These are phyloP conservation scores for Corbicula japonica DNA, from an alignment of 2,888 invertebrate genomes.

Conservation along the genomic window DNA sequence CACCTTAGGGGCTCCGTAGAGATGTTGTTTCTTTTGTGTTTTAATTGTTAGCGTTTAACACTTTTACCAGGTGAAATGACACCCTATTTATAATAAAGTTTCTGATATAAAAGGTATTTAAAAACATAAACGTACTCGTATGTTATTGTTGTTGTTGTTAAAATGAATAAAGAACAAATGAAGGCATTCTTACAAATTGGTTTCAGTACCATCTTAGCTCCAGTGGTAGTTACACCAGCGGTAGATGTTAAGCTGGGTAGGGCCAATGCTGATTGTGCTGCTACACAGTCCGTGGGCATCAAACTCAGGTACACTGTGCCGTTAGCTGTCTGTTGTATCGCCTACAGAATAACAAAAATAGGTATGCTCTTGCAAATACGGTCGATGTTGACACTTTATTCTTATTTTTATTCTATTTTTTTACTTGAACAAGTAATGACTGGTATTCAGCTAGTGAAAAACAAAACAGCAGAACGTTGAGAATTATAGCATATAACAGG, in stretches of 20 bases:
- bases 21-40: no score
- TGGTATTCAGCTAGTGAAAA: neutral
- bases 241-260: constrained; percentile 5
- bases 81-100: no score
- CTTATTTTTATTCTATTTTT: neutral
- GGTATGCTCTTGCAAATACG: neutral
- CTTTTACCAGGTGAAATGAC: no score
- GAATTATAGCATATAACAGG: neutral
- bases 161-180: no score
- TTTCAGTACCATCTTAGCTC: constrained; percentile 13
- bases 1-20: no score
- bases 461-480: neutral
- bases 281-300: constrained; percentile 18
- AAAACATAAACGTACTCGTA: no score
- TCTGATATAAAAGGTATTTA: no score
- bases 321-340: neutral
- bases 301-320: constrained; percentile 31
- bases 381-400: neutral
- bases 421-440: neutral
- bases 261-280: constrained; percentile 14
- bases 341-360: constrained; percentile 9
- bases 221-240: neutral
- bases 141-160: no score
- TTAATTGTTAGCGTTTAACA: no score
- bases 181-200: constrained; percentile 6